A percentile compares a stretch with the other conserved stretches of the same genome.
Evolutionary conservation across 2,797 vertebrate genomes (phyloP).

Genomic region (Melanotaenia parkinsoni): DNA sequence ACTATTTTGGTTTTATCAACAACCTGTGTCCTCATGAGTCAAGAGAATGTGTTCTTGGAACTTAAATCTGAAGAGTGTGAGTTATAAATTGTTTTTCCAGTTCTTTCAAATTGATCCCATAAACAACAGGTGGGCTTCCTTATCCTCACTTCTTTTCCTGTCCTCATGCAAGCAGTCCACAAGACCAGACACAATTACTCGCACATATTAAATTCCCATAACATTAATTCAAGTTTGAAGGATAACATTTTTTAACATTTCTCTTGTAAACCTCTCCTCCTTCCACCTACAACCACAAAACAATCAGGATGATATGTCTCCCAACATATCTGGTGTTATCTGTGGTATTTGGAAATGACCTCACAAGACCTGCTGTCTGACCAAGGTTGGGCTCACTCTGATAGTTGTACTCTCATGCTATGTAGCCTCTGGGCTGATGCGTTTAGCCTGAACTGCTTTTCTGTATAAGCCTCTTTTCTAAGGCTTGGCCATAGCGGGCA

Average conservation of each 20-base stretch:
- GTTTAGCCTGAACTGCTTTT: constrained; percentile 64
- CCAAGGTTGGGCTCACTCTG: constrained; percentile 37
- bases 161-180: constrained; percentile 58
- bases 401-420: constrained; percentile 57
- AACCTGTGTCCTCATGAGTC: constrained; percentile 3
- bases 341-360: constrained; percentile 50
- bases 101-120: constrained; percentile 67
- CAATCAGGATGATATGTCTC: constrained; percentile 26
- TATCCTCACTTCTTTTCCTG: constrained; percentile 38
- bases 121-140: constrained; percentile 59
- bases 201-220: constrained; percentile 75
- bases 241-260: constrained; percentile 48
- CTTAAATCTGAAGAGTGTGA: constrained; percentile 37
- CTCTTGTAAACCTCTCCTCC: constrained; percentile 22
- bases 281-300: constrained; percentile 39
- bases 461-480: constrained; percentile 59
- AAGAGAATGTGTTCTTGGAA: constrained; percentile 26
- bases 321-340: constrained; percentile 28
- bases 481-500: constrained; percentile 68
- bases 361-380: constrained; percentile 52
- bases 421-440: constrained; percentile 56
- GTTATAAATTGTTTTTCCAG: constrained; percentile 42
- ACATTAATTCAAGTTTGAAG: constrained; percentile 69
- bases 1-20: not conserved
- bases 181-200: constrained; percentile 72